Evolutionary conservation across 2,797 vertebrate genomes (phyloP).

Genomic region (Pangasius krempfi): DNA sequence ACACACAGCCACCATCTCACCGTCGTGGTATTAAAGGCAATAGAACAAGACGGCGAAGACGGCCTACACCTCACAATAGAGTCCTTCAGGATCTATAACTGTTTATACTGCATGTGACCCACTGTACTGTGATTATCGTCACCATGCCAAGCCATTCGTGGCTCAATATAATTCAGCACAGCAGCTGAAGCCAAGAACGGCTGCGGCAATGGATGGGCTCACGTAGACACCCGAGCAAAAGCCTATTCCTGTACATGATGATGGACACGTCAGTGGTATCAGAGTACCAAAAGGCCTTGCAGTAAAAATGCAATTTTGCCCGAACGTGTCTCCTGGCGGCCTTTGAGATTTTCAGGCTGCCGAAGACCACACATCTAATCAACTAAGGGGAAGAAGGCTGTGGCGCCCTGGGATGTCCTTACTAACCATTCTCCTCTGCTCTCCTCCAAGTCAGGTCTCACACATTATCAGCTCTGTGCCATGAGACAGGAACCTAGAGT

Average conservation of each 20-base stretch:
- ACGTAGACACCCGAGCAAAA: conserved; percentile 23
- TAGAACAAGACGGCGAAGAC: conserved; percentile 61
- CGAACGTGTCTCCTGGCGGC: conserved; percentile 56
- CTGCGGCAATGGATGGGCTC: neutral
- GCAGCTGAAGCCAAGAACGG: neutral
- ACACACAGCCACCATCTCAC: conserved; percentile 61
- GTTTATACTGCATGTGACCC: conserved; percentile 67
- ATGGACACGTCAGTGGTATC: neutral
- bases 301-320: conserved; percentile 65
- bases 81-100: conserved; percentile 68
- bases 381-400: conserved; percentile 37
- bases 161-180: conserved; percentile 10
- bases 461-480: conserved; percentile 33
- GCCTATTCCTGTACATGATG: conserved; percentile 40
- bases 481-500: neutral
- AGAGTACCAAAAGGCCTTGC: conserved; percentile 50
- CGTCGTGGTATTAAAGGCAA: conserved; percentile 69
- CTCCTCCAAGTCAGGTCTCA: conserved; percentile 22
- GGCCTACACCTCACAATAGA: conserved; percentile 26
- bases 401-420: conserved; percentile 36
- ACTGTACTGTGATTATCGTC: conserved; percentile 60
- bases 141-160: conserved; percentile 31
- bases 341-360: conserved; percentile 57
- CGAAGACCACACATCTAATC: conserved; percentile 58
- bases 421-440: conserved; percentile 39